Percentiles rank a stretch among this genome's conserved stretches.
These are phyloP conservation scores for Halisarca cf. caerulea DNA, from an alignment of 37 sponge, comb jelly and placozoan species.

Conservation along the genomic window DNA sequence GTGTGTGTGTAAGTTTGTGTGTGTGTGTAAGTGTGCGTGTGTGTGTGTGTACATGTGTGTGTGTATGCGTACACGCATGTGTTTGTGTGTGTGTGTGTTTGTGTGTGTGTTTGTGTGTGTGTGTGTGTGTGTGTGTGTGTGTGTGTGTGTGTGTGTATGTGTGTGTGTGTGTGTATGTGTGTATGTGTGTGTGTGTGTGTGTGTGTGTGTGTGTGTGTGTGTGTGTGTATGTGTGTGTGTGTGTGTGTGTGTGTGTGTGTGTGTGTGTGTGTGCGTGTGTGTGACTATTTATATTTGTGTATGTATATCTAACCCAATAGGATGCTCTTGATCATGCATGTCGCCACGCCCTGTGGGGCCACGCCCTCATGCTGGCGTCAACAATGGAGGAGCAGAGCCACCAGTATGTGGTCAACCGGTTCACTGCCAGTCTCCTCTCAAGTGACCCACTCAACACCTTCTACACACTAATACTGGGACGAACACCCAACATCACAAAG, in stretches of 20 bases:
- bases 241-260: neutral
- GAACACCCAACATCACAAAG: conserved; percentile 47
- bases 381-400: conserved; percentile 82
- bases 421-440: conserved; percentile 71
- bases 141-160: neutral
- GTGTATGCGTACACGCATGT: neutral
- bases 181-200: neutral
- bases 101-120: neutral
- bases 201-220: neutral
- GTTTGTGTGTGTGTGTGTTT: neutral
- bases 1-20: neutral
- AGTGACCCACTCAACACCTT: conserved; percentile 77
- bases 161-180: neutral
- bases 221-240: neutral
- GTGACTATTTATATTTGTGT: neutral
- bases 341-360: conserved; percentile 67
- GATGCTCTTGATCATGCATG: conserved; percentile 74
- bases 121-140: neutral
- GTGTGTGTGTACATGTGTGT: neutral
- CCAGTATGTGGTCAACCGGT: conserved; percentile 76
- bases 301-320: neutral
- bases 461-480: conserved; percentile 79
- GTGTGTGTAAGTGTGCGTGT: neutral
- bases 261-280: neutral
- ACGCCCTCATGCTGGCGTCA: conserved; percentile 76